phyloP scores from a whole-genome alignment of 1,140 invertebrate genomes.

The Reticulitermes speratus region DNA sequence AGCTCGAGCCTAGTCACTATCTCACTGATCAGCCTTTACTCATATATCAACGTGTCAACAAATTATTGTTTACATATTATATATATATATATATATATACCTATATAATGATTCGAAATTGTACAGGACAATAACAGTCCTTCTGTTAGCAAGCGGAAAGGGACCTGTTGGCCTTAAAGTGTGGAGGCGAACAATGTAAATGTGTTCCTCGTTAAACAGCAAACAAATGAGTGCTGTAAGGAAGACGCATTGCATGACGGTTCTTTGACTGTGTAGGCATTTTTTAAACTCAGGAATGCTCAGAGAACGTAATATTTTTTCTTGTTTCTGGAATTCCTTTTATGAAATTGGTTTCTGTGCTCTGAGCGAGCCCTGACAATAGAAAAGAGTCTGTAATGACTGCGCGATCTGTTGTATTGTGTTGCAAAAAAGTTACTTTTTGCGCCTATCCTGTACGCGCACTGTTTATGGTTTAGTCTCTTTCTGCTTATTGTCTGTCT shows the following conservation, averaged over 20 bases:
- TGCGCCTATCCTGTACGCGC: background rate
- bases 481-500: too few relatives aligned
- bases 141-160: background rate
- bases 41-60: too few relatives aligned
- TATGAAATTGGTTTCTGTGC: background rate
- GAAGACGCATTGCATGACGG: conserved; percentile 13
- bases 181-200: background rate
- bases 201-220: background rate
- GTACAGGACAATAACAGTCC: too few relatives aligned
- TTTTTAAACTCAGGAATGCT: background rate
- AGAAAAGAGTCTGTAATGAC: background rate
- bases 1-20: too few relatives aligned
- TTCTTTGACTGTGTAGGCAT: background rate
- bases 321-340: background rate
- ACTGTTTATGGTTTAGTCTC: background rate
- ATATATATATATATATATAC: too few relatives aligned
- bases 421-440: background rate
- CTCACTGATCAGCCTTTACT: too few relatives aligned
- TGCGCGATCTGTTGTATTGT: background rate
- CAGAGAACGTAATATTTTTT: background rate
- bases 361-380: background rate
- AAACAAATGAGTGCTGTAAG: conserved; percentile 10
- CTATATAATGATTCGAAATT: too few relatives aligned
- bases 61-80: too few relatives aligned
- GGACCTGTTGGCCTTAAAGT: background rate